Conservation (phyloP, 1,140 invertebrate genomes). For the Ostrea edulis region DNA sequence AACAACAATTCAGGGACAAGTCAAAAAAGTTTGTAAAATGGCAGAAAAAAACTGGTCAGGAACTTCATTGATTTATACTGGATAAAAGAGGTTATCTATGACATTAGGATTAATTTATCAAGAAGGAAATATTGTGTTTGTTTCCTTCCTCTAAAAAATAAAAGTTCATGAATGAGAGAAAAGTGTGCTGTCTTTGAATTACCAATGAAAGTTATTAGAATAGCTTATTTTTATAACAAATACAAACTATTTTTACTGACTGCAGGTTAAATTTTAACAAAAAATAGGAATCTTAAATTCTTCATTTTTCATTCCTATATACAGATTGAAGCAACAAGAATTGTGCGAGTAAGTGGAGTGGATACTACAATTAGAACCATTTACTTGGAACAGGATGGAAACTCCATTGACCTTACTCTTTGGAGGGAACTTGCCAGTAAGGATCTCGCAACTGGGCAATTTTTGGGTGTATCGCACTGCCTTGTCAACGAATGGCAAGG, state of each 20-base stretch:
- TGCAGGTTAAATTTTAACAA: too few species aligned
- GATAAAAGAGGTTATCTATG: too few species aligned
- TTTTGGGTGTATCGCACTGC: background rate
- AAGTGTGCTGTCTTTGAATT: too few species aligned
- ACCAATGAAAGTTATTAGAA: too few species aligned
- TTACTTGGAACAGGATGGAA: background rate
- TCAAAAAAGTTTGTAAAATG: background rate
- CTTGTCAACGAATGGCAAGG: background rate
- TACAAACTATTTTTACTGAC: too few species aligned
- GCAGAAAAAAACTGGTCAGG: too few species aligned
- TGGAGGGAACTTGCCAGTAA: background rate
- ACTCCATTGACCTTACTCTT: background rate
- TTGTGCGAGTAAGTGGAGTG: background rate
- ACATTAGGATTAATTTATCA: too few species aligned
- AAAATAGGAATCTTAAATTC: background rate
- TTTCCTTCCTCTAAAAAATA: too few species aligned
- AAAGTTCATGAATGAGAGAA: too few species aligned
- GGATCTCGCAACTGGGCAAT: background rate
- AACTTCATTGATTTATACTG: too few species aligned
- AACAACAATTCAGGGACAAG: background rate
- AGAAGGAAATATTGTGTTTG: too few species aligned
- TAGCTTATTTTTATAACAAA: too few species aligned
- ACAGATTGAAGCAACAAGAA: slow-evolving; percentile 9
- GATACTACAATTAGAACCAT: background rate
- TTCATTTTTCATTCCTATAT: background rate